Percentiles rank a stretch among this genome's conserved stretches.
These are phyloP conservation scores for Silurus asotus DNA, from an alignment of 2,113 vertebrate species.

Conservation along the genomic window DNA sequence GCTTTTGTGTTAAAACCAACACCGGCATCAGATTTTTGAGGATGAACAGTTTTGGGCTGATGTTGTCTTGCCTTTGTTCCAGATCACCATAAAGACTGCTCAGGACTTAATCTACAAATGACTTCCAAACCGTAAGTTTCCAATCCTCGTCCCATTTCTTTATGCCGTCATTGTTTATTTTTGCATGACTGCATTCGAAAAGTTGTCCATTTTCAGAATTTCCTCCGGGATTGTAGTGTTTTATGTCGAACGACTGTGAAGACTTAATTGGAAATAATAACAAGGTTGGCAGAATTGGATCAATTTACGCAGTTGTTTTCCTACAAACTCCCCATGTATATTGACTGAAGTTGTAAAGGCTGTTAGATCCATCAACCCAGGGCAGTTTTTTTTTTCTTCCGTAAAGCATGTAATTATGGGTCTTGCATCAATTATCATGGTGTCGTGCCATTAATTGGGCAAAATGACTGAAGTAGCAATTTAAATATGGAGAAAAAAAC, in stretches of 20 bases:
- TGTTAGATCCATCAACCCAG: slow-evolving; percentile 11
- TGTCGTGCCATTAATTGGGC: slow-evolving; percentile 14
- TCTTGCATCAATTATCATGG: slow-evolving; percentile 2
- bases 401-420: slow-evolving; percentile 4
- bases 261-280: slow-evolving; percentile 20
- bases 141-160: not conserved
- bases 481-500: not conserved
- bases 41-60: not conserved
- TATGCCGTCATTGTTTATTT: not conserved
- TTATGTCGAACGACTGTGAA: not conserved
- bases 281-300: slow-evolving; percentile 1
- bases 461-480: not conserved
- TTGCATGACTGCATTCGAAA: not conserved
- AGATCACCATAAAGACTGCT: slow-evolving; percentile 96
- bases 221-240: not conserved
- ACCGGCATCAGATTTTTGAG: not conserved
- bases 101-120: slow-evolving; percentile 87
- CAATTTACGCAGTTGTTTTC: slow-evolving; percentile 18
- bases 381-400: not conserved
- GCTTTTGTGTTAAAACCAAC: not conserved
- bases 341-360: slow-evolving; percentile 1
- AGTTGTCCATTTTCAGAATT: not conserved
- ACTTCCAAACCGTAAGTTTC: slow-evolving; percentile 88
- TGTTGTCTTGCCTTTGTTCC: slow-evolving; percentile 53
- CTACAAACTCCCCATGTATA: slow-evolving; percentile 20